Evolutionary conservation across 2,113 vertebrate species (phyloP).

Genomic region (Oryctolagus cuniculus): DNA sequence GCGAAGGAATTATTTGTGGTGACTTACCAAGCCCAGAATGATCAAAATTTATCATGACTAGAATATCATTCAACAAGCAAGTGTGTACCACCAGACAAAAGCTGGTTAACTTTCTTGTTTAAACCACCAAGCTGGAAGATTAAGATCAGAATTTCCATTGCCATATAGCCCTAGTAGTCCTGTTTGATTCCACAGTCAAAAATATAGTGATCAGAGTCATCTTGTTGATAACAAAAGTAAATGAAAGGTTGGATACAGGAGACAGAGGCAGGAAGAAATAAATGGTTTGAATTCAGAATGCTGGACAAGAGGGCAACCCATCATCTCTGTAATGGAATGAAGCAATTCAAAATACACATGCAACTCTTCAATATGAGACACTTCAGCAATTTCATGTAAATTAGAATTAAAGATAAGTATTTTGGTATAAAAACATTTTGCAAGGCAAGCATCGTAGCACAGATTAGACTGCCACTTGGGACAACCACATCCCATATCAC

Average conservation of each 20-base stretch:
- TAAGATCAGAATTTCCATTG: background rate
- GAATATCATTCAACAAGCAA: background rate
- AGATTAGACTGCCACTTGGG: too few species aligned
- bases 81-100: background rate
- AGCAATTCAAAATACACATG: background rate
- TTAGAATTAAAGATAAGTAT: too few species aligned
- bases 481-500: too few species aligned
- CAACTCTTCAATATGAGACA: background rate
- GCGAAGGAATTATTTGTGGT: background rate
- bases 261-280: background rate
- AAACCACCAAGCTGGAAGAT: background rate
- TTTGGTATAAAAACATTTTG: too few species aligned
- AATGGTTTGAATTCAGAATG: background rate
- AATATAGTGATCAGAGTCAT: background rate
- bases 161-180: background rate
- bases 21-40: background rate
- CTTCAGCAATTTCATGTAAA: too few species aligned
- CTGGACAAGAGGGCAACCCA: background rate
- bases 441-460: too few species aligned
- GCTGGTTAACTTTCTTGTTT: slow-evolving; percentile 6
- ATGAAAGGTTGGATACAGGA: background rate
- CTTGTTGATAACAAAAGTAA: background rate
- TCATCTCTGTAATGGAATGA: background rate
- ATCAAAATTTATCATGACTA: background rate
- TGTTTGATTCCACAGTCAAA: slow-evolving; percentile 3